Percentiles rank a stretch among this genome's conserved stretches.
phyloP scores from a whole-genome alignment of 2,888 invertebrate species.

The Pimpla rufipes region DNA sequence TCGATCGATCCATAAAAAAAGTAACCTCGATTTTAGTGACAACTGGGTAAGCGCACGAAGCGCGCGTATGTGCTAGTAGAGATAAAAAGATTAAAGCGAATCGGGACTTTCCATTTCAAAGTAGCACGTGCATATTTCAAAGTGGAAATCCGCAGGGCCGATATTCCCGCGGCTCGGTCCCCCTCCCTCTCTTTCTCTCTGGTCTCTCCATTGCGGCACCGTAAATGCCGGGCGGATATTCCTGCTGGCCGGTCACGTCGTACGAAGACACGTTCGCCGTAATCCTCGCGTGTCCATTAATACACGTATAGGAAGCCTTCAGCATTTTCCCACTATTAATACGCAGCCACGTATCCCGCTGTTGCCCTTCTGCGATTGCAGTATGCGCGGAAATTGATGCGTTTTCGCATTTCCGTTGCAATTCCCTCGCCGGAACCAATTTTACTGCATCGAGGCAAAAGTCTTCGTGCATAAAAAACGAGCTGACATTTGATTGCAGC shows the following conservation, averaged over 20 bases:
- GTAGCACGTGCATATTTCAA: conserved; percentile 38
- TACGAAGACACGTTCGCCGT: conserved; percentile 37
- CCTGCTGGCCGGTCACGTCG: not conserved
- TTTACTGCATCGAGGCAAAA: too few species aligned
- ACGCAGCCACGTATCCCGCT: not conserved
- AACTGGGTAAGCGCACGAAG: too few species aligned
- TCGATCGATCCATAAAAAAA: too few species aligned
- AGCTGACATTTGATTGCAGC: not conserved
- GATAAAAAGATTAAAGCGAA: conserved; percentile 8
- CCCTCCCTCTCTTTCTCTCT: conserved; percentile 16
- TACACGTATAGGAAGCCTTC: not conserved
- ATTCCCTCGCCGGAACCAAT: not conserved
- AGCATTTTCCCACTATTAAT: conserved; percentile 5
- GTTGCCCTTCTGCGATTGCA: not conserved
- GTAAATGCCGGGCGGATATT: conserved; percentile 31
- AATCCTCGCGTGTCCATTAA: conserved; percentile 29
- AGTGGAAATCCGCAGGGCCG: conserved; percentile 37
- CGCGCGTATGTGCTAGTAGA: too few species aligned
- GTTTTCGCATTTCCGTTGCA: not conserved
- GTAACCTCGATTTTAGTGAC: too few species aligned
- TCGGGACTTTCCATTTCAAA: conserved; percentile 38
- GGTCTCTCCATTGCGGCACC: too few species aligned
- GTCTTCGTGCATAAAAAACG: not conserved
- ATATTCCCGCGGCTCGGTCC: conserved; percentile 14
- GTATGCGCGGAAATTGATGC: not conserved